phyloP scores from a whole-genome alignment of 2,888 invertebrate species.

The Ichneumoninae sp. region DNA sequence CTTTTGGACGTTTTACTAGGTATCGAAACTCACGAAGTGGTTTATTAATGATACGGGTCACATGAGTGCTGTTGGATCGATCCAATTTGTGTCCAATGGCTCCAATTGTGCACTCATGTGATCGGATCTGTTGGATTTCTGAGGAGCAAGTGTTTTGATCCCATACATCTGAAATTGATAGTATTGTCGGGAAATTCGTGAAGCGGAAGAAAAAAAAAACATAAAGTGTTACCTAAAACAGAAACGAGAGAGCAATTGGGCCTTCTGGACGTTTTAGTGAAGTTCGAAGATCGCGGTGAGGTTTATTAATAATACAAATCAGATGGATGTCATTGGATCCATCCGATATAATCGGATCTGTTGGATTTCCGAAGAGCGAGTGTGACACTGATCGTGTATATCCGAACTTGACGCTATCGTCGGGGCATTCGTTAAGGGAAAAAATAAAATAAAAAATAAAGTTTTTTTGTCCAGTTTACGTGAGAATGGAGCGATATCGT shows the following conservation, averaged over 20 bases:
- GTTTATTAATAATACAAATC: neutral
- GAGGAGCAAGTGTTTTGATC: neutral
- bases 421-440: neutral
- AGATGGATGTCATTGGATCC: neutral
- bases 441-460: slow-evolving; percentile 3
- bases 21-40: neutral
- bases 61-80: neutral
- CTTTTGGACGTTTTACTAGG: neutral
- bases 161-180: neutral
- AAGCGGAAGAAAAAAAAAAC: neutral
- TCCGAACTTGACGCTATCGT: slow-evolving; percentile 13
- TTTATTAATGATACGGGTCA: neutral
- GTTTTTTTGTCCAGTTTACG: slow-evolving; percentile 23
- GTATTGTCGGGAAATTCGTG: slow-evolving; percentile 10
- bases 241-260: neutral
- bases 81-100: neutral
- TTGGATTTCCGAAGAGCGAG: neutral
- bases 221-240: neutral
- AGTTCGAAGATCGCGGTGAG: neutral
- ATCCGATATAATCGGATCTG: neutral
- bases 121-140: neutral
- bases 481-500: slow-evolving; percentile 57
- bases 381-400: neutral
- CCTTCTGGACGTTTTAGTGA: neutral
- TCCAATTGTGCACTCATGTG: too few relatives aligned